Conservation (phyloP, 2,888 invertebrate genomes). For the Flabesymbios commensalis region DNA sequence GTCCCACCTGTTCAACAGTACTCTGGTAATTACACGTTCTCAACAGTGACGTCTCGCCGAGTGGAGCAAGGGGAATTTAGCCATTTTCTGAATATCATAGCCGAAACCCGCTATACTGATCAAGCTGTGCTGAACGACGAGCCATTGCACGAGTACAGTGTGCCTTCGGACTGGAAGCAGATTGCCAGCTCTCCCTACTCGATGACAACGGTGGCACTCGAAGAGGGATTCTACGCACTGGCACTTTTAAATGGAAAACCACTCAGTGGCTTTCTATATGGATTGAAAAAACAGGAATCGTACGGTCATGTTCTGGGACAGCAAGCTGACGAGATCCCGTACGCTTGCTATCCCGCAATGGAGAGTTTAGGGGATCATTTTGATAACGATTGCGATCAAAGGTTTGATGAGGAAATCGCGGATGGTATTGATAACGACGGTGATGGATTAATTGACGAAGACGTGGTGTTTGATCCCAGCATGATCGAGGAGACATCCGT, state of each 20-base stretch:
- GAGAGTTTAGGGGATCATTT: slow-evolving; percentile 19
- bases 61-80: slow-evolving; percentile 8
- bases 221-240: background rate
- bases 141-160: background rate
- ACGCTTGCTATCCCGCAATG: slow-evolving; percentile 12
- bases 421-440: slow-evolving; percentile 29
- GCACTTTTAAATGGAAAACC: slow-evolving; percentile 11
- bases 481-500: no score
- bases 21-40: slow-evolving; percentile 38
- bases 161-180: slow-evolving; percentile 22
- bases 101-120: background rate
- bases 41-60: slow-evolving; percentile 38
- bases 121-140: slow-evolving; percentile 16
- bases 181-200: slow-evolving; percentile 7
- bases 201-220: background rate
- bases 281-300: slow-evolving; percentile 41
- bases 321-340: slow-evolving; percentile 1
- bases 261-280: slow-evolving; percentile 42
- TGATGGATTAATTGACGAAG: slow-evolving; percentile 31
- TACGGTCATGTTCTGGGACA: slow-evolving; percentile 43
- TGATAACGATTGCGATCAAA: slow-evolving; percentile 37
- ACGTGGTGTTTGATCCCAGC: no score
- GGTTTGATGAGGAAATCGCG: slow-evolving; percentile 31
- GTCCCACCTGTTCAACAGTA: slow-evolving; percentile 40
- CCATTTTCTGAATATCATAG: slow-evolving; percentile 21